Conservation (phyloP, 1,140 invertebrate genomes). For the Manduca sexta region DNA sequence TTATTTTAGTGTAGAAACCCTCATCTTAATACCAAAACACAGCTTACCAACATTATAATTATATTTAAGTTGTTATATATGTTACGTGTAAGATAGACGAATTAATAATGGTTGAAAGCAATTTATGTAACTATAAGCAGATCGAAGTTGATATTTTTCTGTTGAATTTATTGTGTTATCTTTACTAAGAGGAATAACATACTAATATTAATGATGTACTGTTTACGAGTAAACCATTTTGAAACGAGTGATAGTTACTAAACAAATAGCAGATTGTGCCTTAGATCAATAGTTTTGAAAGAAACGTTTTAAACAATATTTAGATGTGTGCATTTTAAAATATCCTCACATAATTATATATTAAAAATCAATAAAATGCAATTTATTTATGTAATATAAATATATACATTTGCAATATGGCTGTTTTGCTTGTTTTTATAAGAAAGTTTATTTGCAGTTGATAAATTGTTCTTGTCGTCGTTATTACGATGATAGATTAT, state of each 20-base stretch:
- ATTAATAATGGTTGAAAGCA: constrained; percentile 51
- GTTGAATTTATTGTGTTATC: constrained; percentile 60
- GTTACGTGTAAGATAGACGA: constrained; percentile 61
- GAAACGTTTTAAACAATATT: constrained; percentile 26
- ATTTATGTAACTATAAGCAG: constrained; percentile 47
- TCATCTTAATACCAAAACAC: constrained; percentile 72
- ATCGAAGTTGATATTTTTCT: constrained; percentile 63
- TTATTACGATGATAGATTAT: constrained; percentile 43
- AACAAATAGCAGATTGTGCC: constrained; percentile 68
- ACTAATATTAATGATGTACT: constrained; percentile 37
- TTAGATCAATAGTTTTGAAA: constrained; percentile 59
- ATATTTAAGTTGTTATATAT: constrained; percentile 68
- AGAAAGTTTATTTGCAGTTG: constrained; percentile 65
- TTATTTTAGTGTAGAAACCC: constrained; percentile 58
- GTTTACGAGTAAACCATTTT: constrained; percentile 41
- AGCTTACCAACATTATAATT: constrained; percentile 70
- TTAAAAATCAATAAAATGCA: constrained; percentile 37
- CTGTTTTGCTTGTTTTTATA: constrained; percentile 66
- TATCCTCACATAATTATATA: constrained; percentile 39
- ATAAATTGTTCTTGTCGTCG: constrained; percentile 39
- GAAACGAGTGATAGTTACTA: constrained; percentile 55
- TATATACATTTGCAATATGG: constrained; percentile 57
- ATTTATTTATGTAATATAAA: constrained; percentile 49
- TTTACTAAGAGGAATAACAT: constrained; percentile 49
- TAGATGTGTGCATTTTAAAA: constrained; percentile 52